Evolutionary conservation across 2,888 invertebrate species (phyloP), one percentile per base, ranked within the genome.

Genomic region (Eugnorisma glareosa): DNA sequence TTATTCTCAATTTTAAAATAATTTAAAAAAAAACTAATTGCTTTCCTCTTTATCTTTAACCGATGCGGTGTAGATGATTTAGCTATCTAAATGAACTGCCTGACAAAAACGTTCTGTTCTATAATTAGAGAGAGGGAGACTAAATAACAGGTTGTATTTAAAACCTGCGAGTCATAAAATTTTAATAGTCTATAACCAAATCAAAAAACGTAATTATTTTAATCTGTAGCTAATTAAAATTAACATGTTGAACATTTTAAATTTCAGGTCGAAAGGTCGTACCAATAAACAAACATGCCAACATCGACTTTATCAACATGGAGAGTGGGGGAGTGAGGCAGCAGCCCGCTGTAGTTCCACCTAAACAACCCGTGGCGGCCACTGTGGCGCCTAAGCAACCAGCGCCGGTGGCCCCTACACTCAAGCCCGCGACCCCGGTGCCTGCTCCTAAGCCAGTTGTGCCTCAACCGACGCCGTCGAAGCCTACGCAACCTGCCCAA

Each of bases 251-350:
- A 2, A 40, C 13, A 8, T 40, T 57, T 61, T 54, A 37, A 31
- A 77, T 83, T 84, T 45, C 86, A 84, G 84, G 84, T 84, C 94
- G 95, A 15, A 96, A 96, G 83, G 74, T 91, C 63, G 88, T 88
- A 21, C 93, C 93, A 18, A 90, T 96, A 71, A 94, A 94, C 89
- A 96, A 96, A 91, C 93, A 94, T 94, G 96, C 95, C 1, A 96
- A 96, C 86, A 79, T 94, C 40, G 96, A 93, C 64, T 96, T 96
- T 83, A 96, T 96, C 79, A 96, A 96, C 82, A 96, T 96, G 95
- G 96, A 96, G 85, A 89, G 89, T 18, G 95, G 96, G 2, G 92
- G 92, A 0, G 91, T 89, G 2, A 87, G 70, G 86, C 8, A 48
- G 81, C 89, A 81, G 61, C 85, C 87, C 15, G 77, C 75, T 15